These are phyloP conservation scores for Typhlichthys eigenmanni DNA, from an alignment of 2,797 vertebrate genomes.

Conservation along the genomic window DNA sequence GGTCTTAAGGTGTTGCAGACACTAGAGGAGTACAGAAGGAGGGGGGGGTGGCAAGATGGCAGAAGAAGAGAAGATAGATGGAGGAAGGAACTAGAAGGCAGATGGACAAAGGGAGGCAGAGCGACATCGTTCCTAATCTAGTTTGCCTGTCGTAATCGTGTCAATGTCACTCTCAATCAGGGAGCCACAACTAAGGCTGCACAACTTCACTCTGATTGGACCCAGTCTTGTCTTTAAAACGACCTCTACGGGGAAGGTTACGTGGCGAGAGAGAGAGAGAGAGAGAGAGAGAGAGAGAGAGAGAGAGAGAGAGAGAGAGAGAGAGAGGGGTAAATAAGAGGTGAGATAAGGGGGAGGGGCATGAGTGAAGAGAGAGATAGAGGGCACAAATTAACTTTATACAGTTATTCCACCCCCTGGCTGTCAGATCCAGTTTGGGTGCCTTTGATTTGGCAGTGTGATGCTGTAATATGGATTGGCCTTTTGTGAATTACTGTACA, in stretches of 20 bases:
- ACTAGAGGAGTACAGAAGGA: slow-evolving; percentile 53
- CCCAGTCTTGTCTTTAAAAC: slow-evolving; percentile 76
- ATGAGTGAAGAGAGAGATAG: slow-evolving; percentile 53
- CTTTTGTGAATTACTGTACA: slow-evolving; percentile 63
- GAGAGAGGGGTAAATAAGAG: not conserved
- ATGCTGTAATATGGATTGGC: slow-evolving; percentile 63
- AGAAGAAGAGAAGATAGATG: not conserved
- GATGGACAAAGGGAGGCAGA: slow-evolving; percentile 62
- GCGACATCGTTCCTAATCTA: slow-evolving; percentile 82
- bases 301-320: not conserved
- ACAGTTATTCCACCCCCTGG: slow-evolving; percentile 73
- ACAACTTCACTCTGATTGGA: slow-evolving; percentile 80
- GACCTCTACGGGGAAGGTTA: slow-evolving; percentile 67
- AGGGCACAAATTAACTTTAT: slow-evolving; percentile 70
- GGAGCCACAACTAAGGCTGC: slow-evolving; percentile 81
- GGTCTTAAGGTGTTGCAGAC: slow-evolving; percentile 31
- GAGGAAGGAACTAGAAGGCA: slow-evolving; percentile 58
- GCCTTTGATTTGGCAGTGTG: slow-evolving; percentile 60
- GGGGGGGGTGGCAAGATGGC: slow-evolving; percentile 35
- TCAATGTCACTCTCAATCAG: slow-evolving; percentile 88
- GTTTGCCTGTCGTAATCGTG: slow-evolving; percentile 83
- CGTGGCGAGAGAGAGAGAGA: slow-evolving; percentile 17
- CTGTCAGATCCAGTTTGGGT: slow-evolving; percentile 72
- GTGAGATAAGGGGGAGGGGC: slow-evolving; percentile 42
- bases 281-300: slow-evolving; percentile 4